Evolutionary conservation across 1,140 invertebrate species (phyloP), one percentile per base, ranked within the genome.

Genomic region (Euura saliciscinereae): DNA sequence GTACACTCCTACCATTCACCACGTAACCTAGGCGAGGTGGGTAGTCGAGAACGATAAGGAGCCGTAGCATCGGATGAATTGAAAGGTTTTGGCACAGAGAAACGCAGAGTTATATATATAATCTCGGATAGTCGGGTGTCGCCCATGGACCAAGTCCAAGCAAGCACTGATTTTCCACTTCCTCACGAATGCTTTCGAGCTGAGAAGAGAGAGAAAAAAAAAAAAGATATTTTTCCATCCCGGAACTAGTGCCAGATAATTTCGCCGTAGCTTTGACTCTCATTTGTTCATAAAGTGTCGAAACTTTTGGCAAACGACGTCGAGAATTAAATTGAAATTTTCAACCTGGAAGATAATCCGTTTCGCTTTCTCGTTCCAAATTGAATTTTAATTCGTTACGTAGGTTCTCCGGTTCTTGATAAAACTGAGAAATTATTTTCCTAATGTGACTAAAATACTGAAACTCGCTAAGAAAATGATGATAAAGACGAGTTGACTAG

Each of bases 131-230:
- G 51, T 59, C 51, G 51, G 6, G 51, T 59, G 2, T 59, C 51
- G 51, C 74, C 71, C 45, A 82, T 82, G 81, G 83, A 84, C 78
- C 71, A 2, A 66, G 79, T 82, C 82, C 82, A 83, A 81, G 72
- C 77, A 77, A 79, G 28, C 28, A 28, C 83, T 84, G 83, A 83
- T 83, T 1, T 84, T 83, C 78, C 77, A 76, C 74, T 71, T 59
- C 51, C 13, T 8, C 51, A n/a, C 10, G 13, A 59, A 8, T 59
- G 28, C 3, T 59, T 59, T 59, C 5, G 13, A 11, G 3, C 51
- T 59, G 51, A 28, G 3, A 8, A 11, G 8, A 59, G n/a, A n/a
- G n/a, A 28, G 28, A 28, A 28, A 28, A 28, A 28, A 28, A 28
- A 28, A 1, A 1, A 28, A 28, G 51, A 59, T 59, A 59, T 59